Evolutionary conservation across 1,140 invertebrate species (phyloP).

Genomic region (Caenorhabditis briggsae): DNA sequence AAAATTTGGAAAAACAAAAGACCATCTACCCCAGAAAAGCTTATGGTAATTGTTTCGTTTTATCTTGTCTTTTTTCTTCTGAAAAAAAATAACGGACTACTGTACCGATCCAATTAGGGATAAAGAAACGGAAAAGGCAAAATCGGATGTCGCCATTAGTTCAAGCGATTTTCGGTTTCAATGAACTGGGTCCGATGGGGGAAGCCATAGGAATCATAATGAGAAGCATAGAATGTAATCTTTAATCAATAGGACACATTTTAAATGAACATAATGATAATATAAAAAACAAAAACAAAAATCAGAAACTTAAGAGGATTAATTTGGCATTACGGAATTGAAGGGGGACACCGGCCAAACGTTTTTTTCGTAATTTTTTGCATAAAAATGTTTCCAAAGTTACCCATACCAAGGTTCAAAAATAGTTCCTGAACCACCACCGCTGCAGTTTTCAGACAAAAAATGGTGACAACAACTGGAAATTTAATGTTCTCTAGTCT

Average conservation of each 20-base stretch:
- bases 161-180: neutral
- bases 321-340: too few species aligned
- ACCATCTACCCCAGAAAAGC: neutral
- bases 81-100: neutral
- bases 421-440: too few species aligned
- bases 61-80: neutral
- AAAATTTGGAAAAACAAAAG: conserved; percentile 15
- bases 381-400: too few species aligned
- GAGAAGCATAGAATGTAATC: neutral
- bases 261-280: neutral
- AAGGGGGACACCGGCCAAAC: too few species aligned
- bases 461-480: too few species aligned
- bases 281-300: neutral
- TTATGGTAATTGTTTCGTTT: neutral
- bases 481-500: too few species aligned
- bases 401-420: too few species aligned
- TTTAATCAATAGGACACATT: neutral
- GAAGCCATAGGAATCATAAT: neutral
- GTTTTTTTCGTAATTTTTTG: too few species aligned
- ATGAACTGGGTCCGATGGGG: neutral
- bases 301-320: too few species aligned
- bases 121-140: too few species aligned
- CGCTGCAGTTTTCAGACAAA: too few species aligned
- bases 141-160: too few species aligned
- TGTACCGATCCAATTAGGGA: neutral